Evolutionary conservation across 2,888 invertebrate species (phyloP), one percentile per base, ranked within the genome.

Genomic region (Drosophila stalkeri): DNA sequence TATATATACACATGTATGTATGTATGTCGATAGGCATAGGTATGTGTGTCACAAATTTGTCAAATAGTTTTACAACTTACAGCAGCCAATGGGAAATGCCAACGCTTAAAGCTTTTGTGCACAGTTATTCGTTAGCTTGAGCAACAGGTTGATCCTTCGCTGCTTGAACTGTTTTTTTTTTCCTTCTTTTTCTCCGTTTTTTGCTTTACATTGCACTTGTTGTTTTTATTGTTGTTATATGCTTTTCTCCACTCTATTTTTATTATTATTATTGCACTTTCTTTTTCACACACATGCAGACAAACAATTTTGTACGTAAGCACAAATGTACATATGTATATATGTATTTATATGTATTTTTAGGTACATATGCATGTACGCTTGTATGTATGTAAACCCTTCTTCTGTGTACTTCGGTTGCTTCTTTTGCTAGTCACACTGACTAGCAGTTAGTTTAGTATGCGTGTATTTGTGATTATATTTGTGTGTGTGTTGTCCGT

Each of bases 251-350:
- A 71, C 43, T 64, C 65, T 72, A 31, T 35, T 20, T 68, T 72
- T 89, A 8, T 52, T 54, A 11, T 55, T 41, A 55, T 55, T 81
- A 87, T 81, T 87, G 89, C 90, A 87, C 86, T 87, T 87, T 87
- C 90, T 90, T 90, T 86, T 59, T 52, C 71, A 67, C 72, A 61
- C 72, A 61, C 70, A 62, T 59, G 62, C 35, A 46, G 23, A 54
- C 37, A 39, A 54, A 23, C 54, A 39, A 39, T 11, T 39, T n/a
- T n/a, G 54, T 54, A 39, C 51, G 51, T 51, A 51, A 51, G 33
- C 51, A 51, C 18, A 51, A 12, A 63, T n/a, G 39, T 27, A 64
- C 14, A 3, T 18, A 41, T 46, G 31, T 59, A 57, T 7, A 14
- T 46, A 31, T 33, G 44, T 37, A 35, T 18, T 20, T 44, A 6